Base-by-base conservation (phyloP, 1,140 invertebrate species). In the Magallana ariakensis region DNA sequence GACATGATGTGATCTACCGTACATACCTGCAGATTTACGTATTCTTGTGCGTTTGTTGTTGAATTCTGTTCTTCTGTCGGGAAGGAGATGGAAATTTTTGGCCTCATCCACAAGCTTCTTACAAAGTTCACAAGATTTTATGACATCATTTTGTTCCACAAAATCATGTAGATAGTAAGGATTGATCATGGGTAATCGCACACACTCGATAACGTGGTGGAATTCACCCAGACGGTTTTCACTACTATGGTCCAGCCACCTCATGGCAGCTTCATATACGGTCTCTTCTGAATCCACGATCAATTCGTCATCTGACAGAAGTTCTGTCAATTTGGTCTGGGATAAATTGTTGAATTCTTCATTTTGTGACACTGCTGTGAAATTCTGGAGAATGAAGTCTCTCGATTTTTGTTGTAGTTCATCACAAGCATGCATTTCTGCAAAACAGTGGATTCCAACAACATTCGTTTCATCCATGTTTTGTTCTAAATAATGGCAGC, bases 361-460 rank as follows among this genome's bases (percentile, higher is more conserved):
- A 60, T 95, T 93, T 26, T 94, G 88, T 86, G 87, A 90, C 11
- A 93, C 92, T 22, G 90, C 88, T 80, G 87, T 81, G 86, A 93
- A 93, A 85, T 91, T 87, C 15, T 90, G 87, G 15, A 95, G 88
- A 66, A 94, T 92, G 88, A 92, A 95, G 57, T 91, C 91, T 89
- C 94, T 94, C 5, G 96, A 95, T 90, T 95, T 95, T 58, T 94
- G 90, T 87, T 95, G 94, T 6, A 96, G 92, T 62, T 95, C 94
- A 33, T 88, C 91, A 89, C 96, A 96, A 60, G 95, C 94, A 92
- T 96, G 95, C 26, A 94, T 91, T 90, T 96, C 96, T 82, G 96
- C 96, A 94, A 96, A 96, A 88, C 95, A 96, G 88, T 96, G 95
- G 83, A 96, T 96, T 1, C 96, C 96, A 60, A 96, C 91, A 91